Conservation (phyloP, 2,888 invertebrate genomes). For the Dryadula phaetusa region DNA sequence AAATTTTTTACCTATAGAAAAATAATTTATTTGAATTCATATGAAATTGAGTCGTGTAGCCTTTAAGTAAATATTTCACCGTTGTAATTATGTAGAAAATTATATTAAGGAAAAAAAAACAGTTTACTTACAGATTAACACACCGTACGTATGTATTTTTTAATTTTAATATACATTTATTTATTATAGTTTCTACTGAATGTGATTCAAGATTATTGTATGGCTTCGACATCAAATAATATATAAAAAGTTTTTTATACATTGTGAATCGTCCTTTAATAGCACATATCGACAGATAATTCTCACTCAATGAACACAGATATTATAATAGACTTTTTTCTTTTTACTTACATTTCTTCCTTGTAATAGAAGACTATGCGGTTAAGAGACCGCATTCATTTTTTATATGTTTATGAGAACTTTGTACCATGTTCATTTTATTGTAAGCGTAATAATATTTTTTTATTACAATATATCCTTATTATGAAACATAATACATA, state of each 20-base stretch:
- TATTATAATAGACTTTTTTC: constrained; percentile 48
- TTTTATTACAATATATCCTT: background rate
- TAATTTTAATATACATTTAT: too few species aligned
- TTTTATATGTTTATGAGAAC: constrained; percentile 51
- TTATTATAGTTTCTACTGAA: background rate
- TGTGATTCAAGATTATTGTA: background rate
- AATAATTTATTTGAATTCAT: too few species aligned
- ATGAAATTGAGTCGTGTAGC: too few species aligned
- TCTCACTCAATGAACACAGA: constrained; percentile 42
- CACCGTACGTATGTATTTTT: too few species aligned
- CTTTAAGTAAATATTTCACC: too few species aligned
- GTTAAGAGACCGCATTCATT: constrained; percentile 61
- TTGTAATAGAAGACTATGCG: constrained; percentile 60
- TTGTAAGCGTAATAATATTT: constrained; percentile 5
- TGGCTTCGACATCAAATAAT: constrained; percentile 11
- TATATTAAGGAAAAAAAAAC: too few species aligned
- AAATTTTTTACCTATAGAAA: too few species aligned
- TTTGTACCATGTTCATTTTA: constrained; percentile 27
- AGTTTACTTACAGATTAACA: too few species aligned
- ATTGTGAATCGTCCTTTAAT: constrained; percentile 4
- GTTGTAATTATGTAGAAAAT: too few species aligned
- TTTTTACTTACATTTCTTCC: constrained; percentile 56
- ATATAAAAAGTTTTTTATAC: constrained; percentile 1
- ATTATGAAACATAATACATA: too few species aligned
- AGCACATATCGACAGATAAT: constrained; percentile 25